Base-by-base conservation (phyloP, 1,140 invertebrate genomes). In the Vollenhovia emeryi region DNA sequence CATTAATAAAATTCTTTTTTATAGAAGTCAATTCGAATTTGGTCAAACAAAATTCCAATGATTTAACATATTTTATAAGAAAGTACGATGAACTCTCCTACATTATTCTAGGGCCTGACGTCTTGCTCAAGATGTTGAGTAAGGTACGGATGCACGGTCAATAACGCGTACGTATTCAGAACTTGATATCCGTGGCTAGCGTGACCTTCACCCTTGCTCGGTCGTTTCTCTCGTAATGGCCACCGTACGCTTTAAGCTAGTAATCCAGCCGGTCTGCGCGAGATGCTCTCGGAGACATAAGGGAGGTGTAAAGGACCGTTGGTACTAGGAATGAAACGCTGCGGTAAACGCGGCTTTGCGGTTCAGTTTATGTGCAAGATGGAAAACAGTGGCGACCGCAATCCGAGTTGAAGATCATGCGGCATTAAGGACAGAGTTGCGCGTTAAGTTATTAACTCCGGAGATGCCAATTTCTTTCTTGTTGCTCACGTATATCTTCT, bases 191-290 rank as follows among this genome's bases (percentile, higher is more conserved):
- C 86, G 64, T 89, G 68, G 86, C 83, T 87, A 86, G 69, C 30
- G 24, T 75, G 83, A 90, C 89, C 89, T 91, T 91, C 87, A 91
- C 80, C 89, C 89, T 87, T 91, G 62, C 60, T 55, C 90, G 84
- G 75, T 74, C 79, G 86, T 90, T 90, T 89, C 87, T 89, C 88
- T 86, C 27, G 15, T 45, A 64, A 78, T 84, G 69, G 48, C 6
- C 40, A 84, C 59, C 27, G 80, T 80, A 80, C 59, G 45, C 76
- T 60, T 85, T 74, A 13, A 69, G 30, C 36, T 76, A 73, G 52
- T 24, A 50, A 80, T 73, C 80, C 45, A 78, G 84, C 66, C 52
- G n/a, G 48, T 84, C 76, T 74, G 74, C 76, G 83, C 57, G n/a
- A 30, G 76, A 59, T 71, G 30, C 57, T 55, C 40, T 64, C 71